These are phyloP conservation scores for Catocala sponsa DNA, from an alignment of 2,888 invertebrate genomes.

Conservation along the genomic window DNA sequence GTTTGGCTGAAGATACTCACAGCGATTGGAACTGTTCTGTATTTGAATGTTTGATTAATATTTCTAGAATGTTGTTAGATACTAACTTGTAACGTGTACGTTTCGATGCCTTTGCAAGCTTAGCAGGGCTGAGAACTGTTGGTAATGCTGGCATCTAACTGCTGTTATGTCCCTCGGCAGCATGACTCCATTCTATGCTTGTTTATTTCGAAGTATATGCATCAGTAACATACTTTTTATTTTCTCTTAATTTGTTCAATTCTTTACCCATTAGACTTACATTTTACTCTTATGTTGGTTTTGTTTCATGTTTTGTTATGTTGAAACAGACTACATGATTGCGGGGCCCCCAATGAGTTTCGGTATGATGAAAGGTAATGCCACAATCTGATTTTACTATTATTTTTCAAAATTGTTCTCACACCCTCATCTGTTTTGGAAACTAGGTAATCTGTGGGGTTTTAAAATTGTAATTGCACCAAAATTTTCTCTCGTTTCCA, in stretches of 20 bases:
- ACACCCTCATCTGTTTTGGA: conserved; percentile 77
- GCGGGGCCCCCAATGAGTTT: conserved; percentile 94
- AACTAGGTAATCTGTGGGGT: conserved; percentile 80
- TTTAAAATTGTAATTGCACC: conserved; percentile 73
- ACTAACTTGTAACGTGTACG: conserved; percentile 76
- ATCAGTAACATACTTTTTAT: conserved; percentile 71
- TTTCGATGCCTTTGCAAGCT: conserved; percentile 76
- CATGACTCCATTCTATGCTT: conserved; percentile 82
- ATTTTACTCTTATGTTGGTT: conserved; percentile 91
- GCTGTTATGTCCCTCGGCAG: conserved; percentile 69
- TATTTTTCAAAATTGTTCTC: conserved; percentile 78
- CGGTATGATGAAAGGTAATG: conserved; percentile 96
- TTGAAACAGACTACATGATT: conserved; percentile 90
- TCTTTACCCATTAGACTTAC: conserved; percentile 86
- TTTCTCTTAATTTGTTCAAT: conserved; percentile 64
- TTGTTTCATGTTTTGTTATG: conserved; percentile 92
- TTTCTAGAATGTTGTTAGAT: conserved; percentile 74
- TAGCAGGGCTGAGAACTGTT: conserved; percentile 73
- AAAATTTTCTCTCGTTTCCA: conserved; percentile 71
- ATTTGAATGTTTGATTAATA: conserved; percentile 54
- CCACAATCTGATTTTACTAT: conserved; percentile 74
- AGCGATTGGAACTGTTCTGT: conserved; percentile 53
- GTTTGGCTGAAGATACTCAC: conserved; percentile 50
- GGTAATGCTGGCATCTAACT: conserved; percentile 80
- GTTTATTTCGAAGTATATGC: conserved; percentile 65